Percentiles rank a stretch among this genome's conserved stretches.
These are phyloP conservation scores for Myiotriccus ornatus DNA, from an alignment of 2,797 vertebrate genomes.

Conservation along the genomic window DNA sequence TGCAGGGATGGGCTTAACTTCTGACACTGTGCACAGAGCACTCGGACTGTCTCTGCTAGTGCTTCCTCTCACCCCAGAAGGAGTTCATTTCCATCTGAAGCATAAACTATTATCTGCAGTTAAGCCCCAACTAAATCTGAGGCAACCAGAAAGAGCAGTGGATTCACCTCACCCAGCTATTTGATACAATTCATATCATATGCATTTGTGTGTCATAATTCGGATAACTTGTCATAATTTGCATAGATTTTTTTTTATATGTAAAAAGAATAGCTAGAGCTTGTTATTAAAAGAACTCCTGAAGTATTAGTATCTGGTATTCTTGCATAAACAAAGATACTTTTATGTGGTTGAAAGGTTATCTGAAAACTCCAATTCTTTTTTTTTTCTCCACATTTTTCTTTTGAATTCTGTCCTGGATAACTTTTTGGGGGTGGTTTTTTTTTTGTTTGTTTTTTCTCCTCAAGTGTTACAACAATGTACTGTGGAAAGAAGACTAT, in stretches of 20 bases:
- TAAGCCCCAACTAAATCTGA: background rate
- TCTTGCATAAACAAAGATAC: background rate
- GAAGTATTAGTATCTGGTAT: background rate
- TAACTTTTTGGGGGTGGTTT: background rate
- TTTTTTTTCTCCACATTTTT: background rate
- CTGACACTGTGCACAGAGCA: background rate
- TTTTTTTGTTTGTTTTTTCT: background rate
- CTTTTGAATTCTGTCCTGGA: background rate
- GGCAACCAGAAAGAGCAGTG: background rate
- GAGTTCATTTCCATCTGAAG: background rate
- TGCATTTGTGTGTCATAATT: background rate
- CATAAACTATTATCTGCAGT: background rate
- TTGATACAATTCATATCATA: background rate
- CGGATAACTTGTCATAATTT: too few species aligned
- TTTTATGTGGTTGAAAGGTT: background rate
- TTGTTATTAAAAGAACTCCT: background rate
- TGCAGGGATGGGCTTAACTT: background rate
- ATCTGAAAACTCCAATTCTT: background rate
- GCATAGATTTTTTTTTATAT: background rate
- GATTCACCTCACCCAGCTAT: background rate
- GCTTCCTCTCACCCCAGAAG: background rate
- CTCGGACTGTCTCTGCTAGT: background rate
- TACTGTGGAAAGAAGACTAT: background rate
- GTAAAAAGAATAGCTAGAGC: background rate
- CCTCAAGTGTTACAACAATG: fast-evolving